These are phyloP conservation scores for Perccottus glenii DNA, from an alignment of 2,113 vertebrate genomes.

Conservation along the genomic window DNA sequence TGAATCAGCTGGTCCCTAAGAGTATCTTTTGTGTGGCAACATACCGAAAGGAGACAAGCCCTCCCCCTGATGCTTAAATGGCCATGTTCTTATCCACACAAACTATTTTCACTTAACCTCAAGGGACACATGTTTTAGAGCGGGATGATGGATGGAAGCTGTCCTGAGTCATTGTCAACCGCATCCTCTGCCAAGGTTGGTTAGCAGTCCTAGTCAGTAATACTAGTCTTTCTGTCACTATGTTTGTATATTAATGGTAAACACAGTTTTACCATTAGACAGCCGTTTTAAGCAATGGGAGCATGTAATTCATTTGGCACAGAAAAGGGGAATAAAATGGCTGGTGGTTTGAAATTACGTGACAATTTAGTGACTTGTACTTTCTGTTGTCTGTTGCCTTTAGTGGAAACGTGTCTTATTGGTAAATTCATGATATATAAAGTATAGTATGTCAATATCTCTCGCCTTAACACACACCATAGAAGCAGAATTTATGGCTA, in stretches of 20 bases:
- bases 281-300: background rate
- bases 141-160: conserved; percentile 5
- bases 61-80: conserved; percentile 55
- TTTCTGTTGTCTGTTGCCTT: too few species aligned
- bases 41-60: conserved; percentile 50
- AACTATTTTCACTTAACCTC: conserved; percentile 25
- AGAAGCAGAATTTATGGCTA: too few species aligned
- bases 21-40: conserved; percentile 71
- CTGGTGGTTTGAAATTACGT: too few species aligned
- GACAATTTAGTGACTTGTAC: too few species aligned
- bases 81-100: conserved; percentile 23
- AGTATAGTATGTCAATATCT: too few species aligned
- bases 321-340: too few species aligned
- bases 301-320: background rate
- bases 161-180: conserved; percentile 19
- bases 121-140: conserved; percentile 10
- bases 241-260: conserved; percentile 8
- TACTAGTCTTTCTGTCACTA: background rate
- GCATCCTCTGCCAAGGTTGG: conserved; percentile 9
- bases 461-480: too few species aligned
- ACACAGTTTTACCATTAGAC: background rate
- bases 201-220: conserved; percentile 35
- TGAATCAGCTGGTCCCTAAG: conserved; percentile 68
- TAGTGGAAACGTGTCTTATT: too few species aligned
- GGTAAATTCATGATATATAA: too few species aligned